Conservation (phyloP, 2,797 vertebrate species). For the Eulemur rubriventer region DNA sequence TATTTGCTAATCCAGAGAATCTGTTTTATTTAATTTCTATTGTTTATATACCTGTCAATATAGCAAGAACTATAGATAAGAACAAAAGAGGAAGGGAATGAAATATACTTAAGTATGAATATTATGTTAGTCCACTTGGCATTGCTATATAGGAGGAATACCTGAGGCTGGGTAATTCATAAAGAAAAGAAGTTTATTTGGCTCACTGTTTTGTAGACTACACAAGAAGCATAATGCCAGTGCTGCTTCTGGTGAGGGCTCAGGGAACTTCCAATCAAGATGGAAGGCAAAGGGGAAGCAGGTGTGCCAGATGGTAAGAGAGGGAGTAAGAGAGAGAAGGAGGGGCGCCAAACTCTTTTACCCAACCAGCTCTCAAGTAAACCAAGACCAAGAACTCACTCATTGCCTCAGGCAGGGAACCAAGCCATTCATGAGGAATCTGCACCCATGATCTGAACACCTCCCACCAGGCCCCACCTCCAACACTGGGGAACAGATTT, state of each 20-base stretch:
- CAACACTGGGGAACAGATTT: neutral
- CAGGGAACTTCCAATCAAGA: neutral
- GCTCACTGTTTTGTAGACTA: too few species aligned
- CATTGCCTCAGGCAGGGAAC: neutral
- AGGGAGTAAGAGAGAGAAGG: neutral
- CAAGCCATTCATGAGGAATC: neutral
- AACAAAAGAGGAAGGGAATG: neutral
- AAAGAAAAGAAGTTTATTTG: too few species aligned
- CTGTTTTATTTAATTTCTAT: neutral
- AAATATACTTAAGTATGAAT: rapidly evolving
- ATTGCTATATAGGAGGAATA: too few species aligned
- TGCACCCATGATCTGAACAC: neutral
- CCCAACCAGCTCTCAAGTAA: neutral
- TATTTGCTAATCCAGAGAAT: neutral
- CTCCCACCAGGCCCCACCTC: neutral
- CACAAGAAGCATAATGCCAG: too few species aligned
- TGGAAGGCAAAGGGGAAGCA: neutral
- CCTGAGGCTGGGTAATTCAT: too few species aligned
- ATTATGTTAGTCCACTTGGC: too few species aligned
- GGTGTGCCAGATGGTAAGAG: too few species aligned
- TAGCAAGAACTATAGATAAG: neutral
- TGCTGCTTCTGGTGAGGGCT: neutral
- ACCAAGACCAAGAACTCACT: neutral
- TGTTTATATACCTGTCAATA: neutral
- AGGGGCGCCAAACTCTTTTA: neutral